Base-by-base conservation (phyloP, 2,888 invertebrate genomes). In the Cheilosia impressa region DNA sequence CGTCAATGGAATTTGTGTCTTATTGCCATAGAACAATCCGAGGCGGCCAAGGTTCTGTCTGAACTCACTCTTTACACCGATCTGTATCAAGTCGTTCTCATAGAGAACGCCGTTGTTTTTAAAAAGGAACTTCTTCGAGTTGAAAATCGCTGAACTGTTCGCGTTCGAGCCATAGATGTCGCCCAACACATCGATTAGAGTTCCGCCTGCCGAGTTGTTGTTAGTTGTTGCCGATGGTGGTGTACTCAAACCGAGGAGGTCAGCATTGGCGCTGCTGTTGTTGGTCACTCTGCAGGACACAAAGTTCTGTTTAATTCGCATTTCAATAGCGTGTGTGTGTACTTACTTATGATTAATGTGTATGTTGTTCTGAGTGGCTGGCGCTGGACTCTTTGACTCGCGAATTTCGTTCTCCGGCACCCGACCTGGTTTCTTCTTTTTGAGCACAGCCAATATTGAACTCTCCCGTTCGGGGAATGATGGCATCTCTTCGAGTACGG, bases 401-500 rank as follows among this genome's bases (percentile, higher is more conserved):
- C 96, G 95, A 72, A 96, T 95, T 91, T 96, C 96, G 90, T 96
- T 96, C 92, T 98, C 98, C 69, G 98, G 97, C 87, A 98, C 96
- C 85, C 98, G 95, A 0, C 98, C 98, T 1, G 99, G 99, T 91
- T 99, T 98, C 93, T 99, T 99, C 94, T 99, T 99, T 93, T 99
- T 99, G 90, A 99, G 93, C 88, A 99, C 99, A 68, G 98, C 98
- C 88, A 99, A 93, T 90, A 99, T 98, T 15, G 98, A 98, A 83
- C 98, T 99, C 93, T 99, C 99, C 88, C 99, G 94, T 93, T 99
- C 99, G 4, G 99, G 98, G 93, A 99, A 99, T 66, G 99, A 99
- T 87, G 99, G 99, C 99, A 99, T 99, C 94, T 99, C 99, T 94
- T 99, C 99, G 88, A 99, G 93, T 65, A 99, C 99, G 66, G 99